Conservation (phyloP, 2,113 vertebrate genomes). For the Mystacornis crossleyi region DNA sequence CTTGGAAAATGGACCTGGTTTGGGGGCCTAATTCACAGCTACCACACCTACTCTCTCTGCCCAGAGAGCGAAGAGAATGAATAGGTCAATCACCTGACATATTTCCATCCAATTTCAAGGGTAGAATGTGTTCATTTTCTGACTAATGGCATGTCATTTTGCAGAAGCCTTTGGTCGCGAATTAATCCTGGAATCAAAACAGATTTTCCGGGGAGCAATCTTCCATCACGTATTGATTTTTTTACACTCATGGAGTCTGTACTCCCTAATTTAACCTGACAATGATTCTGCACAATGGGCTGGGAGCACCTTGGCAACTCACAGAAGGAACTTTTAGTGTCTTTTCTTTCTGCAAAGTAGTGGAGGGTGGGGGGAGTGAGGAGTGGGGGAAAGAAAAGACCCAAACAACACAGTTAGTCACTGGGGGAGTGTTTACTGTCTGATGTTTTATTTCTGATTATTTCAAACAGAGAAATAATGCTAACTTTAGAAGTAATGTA, state of each 20-base stretch:
- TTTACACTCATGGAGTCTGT: slow-evolving; percentile 99
- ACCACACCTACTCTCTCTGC: slow-evolving; percentile 86
- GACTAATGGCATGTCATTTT: slow-evolving; percentile 99
- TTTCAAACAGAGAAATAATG: slow-evolving; percentile 71
- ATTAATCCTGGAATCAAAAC: slow-evolving; percentile 99
- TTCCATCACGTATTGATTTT: slow-evolving; percentile 99
- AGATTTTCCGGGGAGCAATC: slow-evolving; percentile 99
- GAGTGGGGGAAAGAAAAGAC: slow-evolving; percentile 69
- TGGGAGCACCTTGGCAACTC: slow-evolving; percentile 97
- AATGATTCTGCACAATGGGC: slow-evolving; percentile 98
- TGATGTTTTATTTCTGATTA: slow-evolving; percentile 87
- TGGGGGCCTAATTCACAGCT: slow-evolving; percentile 80
- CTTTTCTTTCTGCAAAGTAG: slow-evolving; percentile 83
- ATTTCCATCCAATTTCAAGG: slow-evolving; percentile 99
- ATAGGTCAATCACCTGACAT: slow-evolving; percentile 97
- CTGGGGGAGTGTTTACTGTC: slow-evolving; percentile 59
- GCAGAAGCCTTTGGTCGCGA: slow-evolving; percentile 95
- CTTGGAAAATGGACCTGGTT: slow-evolving; percentile 86
- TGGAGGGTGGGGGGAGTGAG: slow-evolving; percentile 46
- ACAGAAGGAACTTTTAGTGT: slow-evolving; percentile 90
- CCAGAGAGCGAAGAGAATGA: slow-evolving; percentile 89
- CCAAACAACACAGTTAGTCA: slow-evolving; percentile 53
- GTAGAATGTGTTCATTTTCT: slow-evolving; percentile 99
- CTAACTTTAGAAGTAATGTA: slow-evolving; percentile 68
- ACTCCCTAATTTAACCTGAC: slow-evolving; percentile 99